Evolutionary conservation across 2,797 vertebrate genomes (phyloP), one percentile per base, ranked within the genome.

Genomic region (Remorina albescens): DNA sequence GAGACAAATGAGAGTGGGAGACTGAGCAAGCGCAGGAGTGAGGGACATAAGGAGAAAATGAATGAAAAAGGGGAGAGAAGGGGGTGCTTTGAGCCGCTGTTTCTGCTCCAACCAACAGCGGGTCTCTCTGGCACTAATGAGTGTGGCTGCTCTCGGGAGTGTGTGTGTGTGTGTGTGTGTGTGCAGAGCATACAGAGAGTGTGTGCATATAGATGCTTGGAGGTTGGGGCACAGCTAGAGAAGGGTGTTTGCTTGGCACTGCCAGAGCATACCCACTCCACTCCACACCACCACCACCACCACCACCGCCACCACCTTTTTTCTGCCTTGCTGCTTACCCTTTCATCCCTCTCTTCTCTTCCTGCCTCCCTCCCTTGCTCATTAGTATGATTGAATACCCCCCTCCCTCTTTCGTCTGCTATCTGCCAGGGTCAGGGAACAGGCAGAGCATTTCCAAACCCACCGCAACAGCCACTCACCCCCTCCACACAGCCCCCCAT

Each of bases 41-140:
- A 84, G 67, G 36, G 86, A 84, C 42, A 67, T 56, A 42, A 30
- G 28, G 66, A 83, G 42, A 60, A 49, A 80, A 47, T 59, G 67
- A 82, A 64, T 60, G 67, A 68, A 56, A 60, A 30, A 50, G 28
- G 28, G 34, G 36, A 47, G 68, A 51, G 19, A 36, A 51, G 64
- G 54, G 67, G 55, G 55, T 63, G 85, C 83, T 88, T 88, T 89
- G 89, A 84, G 89, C 77, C 83, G 85, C 82, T 85, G 91, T 87
- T 89, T 90, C 88, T 89, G 91, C 88, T 88, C 83, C 86, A 86
- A 91, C 91, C 87, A 91, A 83, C 84, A 90, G 84, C 58, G 61
- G 82, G 81, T 88, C 89, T 93, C 78, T 30, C 80, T 89, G 81
- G 88, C 90, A 82, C 89, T 93, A 94, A 94, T 94, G 90, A 95